phyloP scores from a whole-genome alignment of 2,113 vertebrate species.

The Ameiurus melas region DNA sequence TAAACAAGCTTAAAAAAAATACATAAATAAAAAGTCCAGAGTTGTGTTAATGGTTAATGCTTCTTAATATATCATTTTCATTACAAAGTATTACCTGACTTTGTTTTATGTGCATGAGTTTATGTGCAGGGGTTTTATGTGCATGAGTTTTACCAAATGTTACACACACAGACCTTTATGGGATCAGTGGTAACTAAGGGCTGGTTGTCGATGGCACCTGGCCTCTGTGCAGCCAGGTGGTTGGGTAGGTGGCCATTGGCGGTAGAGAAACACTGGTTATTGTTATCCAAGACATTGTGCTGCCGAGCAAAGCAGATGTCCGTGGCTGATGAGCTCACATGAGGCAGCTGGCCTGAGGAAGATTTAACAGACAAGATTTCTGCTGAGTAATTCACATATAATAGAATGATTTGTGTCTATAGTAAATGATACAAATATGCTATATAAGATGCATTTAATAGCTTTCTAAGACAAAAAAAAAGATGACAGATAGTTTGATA shows the following conservation, averaged over 20 bases:
- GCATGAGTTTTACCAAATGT: neutral
- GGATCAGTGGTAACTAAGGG: constrained; percentile 89
- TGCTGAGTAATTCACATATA: neutral
- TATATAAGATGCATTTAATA: neutral
- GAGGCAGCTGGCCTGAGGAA: constrained; percentile 78
- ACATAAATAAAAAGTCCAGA: no score
- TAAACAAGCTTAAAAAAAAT: neutral
- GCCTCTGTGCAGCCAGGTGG: constrained; percentile 85
- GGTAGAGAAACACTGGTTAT: constrained; percentile 90
- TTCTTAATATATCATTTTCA: neutral
- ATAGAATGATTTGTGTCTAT: neutral
- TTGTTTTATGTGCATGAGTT: no score
- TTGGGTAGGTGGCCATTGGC: constrained; percentile 82
- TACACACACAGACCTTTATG: constrained; percentile 77
- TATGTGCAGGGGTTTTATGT: neutral
- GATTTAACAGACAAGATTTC: neutral
- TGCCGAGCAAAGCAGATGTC: constrained; percentile 90
- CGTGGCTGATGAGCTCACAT: constrained; percentile 75
- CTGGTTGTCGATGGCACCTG: constrained; percentile 97
- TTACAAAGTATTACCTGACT: neutral
- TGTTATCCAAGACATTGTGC: constrained; percentile 89
- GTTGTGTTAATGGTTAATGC: neutral
- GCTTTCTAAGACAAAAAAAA: neutral
- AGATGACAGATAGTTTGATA: neutral
- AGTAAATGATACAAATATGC: no score